Conservation (phyloP, 2,113 vertebrate species). For the Carassius auratus region DNA sequence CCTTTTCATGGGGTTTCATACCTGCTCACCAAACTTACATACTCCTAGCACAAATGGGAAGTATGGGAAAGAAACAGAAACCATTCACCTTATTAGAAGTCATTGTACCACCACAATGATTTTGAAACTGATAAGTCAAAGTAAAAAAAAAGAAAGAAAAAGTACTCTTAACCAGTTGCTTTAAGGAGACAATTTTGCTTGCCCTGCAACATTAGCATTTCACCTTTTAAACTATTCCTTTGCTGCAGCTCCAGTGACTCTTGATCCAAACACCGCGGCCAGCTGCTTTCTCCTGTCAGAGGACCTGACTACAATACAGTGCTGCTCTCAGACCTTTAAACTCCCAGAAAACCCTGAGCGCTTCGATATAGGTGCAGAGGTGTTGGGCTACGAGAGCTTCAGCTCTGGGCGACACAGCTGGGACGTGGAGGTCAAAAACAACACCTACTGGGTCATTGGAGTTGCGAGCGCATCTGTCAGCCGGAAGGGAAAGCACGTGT, state of each 20-base stretch:
- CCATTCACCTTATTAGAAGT: too few species aligned
- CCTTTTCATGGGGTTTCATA: too few species aligned
- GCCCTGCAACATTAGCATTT: background rate
- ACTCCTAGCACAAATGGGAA: too few species aligned
- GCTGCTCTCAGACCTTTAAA: slow-evolving; percentile 69
- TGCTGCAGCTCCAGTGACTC: slow-evolving; percentile 69
- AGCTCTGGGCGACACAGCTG: slow-evolving; percentile 73
- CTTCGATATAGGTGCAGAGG: slow-evolving; percentile 77
- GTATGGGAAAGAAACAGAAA: too few species aligned
- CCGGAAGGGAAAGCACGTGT: slow-evolving; percentile 78
- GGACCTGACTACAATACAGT: slow-evolving; percentile 74
- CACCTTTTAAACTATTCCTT: background rate
- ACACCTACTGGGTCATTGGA: slow-evolving; percentile 80
- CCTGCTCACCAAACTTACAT: too few species aligned
- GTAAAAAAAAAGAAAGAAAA: too few species aligned
- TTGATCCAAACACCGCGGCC: slow-evolving; percentile 79
- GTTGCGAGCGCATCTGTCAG: slow-evolving; percentile 74
- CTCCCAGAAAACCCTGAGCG: slow-evolving; percentile 78
- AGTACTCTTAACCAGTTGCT: background rate
- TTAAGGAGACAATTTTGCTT: background rate
- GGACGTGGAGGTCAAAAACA: slow-evolving; percentile 76
- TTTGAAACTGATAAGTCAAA: too few species aligned
- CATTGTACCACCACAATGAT: too few species aligned
- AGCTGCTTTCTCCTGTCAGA: slow-evolving; percentile 77
- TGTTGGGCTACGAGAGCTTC: slow-evolving; percentile 73